Evolutionary conservation across 2,113 vertebrate species (phyloP).

Genomic region (Entomyzon cyanotis): DNA sequence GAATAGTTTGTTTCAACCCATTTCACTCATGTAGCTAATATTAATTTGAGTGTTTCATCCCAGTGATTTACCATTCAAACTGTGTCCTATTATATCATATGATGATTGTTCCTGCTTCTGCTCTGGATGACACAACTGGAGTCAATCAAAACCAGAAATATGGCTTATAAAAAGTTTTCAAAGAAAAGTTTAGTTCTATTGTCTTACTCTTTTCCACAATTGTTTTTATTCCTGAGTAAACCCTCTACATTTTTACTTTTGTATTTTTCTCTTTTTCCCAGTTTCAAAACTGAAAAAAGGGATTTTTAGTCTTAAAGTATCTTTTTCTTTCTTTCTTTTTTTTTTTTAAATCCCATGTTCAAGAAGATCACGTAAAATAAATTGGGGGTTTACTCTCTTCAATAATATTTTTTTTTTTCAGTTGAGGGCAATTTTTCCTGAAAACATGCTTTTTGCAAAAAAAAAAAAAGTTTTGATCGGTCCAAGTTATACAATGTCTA

Average conservation of each 20-base stretch:
- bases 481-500: not conserved
- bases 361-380: not conserved
- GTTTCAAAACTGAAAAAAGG: not conserved
- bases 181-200: not conserved
- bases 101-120: conserved; percentile 1
- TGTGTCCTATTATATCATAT: not conserved
- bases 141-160: not conserved
- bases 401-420: not conserved
- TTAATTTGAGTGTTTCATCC: conserved; percentile 37
- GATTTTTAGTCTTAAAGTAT: not conserved
- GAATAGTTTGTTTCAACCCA: conserved; percentile 45
- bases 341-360: not conserved
- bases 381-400: not conserved
- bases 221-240: not conserved
- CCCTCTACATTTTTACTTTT: not conserved
- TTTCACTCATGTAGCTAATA: conserved; percentile 51
- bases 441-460: accelerated
- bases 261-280: not conserved
- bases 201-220: not conserved
- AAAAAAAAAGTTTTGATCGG: not conserved
- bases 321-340: not conserved
- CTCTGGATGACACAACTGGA: not conserved
- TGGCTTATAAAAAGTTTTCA: not conserved
- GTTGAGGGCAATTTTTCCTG: not conserved
- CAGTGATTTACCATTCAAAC: conserved; percentile 5